Base-by-base conservation (phyloP, 2,113 vertebrate genomes). In the Chamaetylas fuelleborni region DNA sequence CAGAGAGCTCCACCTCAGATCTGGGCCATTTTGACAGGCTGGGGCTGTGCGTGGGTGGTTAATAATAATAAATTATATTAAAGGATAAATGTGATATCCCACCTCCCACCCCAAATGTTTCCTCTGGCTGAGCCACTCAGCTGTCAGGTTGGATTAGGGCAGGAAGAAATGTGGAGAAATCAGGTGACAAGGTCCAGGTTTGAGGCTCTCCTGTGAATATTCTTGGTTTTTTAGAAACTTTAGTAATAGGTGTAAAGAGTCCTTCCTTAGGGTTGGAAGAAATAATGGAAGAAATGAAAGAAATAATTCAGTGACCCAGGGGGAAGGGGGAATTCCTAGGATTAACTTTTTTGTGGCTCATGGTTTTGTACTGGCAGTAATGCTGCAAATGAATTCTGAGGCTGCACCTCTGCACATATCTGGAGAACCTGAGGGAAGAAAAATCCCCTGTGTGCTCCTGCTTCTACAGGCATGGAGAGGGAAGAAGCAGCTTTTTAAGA, bases 21-120 rank as follows among this genome's bases (percentile, higher is more conserved):
- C 51, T 72, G 78, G 45, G 36, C 36, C 1, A 2, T 51, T 67
- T 17, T 91, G 95, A 82, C 92, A 95, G 96, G 86, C 92, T 88
- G 91, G 91, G 91, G 91, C 25, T 65, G 64, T 60, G 34, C 2
- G 58, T 94, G 90, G 92, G 50, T 51, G 50, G 50, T 51, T 51
- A 51, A 29, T 28, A 28, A 51, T 51, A 28, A 51, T 51, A 28
- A 29, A 51, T 51, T 28, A 29, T 18, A 29, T 51, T 17, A 51
- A 29, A 51, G 92, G 92, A 92, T 82, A 85, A 93, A 92, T 96
- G 92, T 54, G 95, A 91, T 56, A 71, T 73, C 92, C 81, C 86
- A 70, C 83, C 78, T 67, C 90, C 19, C 36, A 78, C 86, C 70
- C 56, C 86, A 83, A 74, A 92, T 61, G 73, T 90, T 86, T 91